phyloP scores from a whole-genome alignment of 2,888 invertebrate genomes.

The Lingula anatina region DNA sequence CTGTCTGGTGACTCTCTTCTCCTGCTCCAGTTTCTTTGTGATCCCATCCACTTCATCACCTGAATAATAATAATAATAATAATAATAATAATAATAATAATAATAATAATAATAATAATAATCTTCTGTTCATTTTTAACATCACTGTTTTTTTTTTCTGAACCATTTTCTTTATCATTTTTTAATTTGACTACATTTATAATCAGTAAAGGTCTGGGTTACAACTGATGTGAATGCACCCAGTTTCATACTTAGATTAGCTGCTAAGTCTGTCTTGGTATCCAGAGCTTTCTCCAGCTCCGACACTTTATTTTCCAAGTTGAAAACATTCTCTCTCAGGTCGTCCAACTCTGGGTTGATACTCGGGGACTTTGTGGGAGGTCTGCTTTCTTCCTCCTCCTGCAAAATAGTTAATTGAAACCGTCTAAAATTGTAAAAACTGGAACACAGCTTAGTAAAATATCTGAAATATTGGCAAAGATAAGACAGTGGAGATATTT shows the following conservation, averaged over 20 bases:
- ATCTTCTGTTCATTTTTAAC: too few species aligned
- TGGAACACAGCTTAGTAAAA: too few species aligned
- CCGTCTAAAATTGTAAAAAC: too few species aligned
- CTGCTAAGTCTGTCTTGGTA: conserved; percentile 28
- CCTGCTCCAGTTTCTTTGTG: conserved; percentile 25
- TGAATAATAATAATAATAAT: conserved; percentile 11
- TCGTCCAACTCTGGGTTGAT: conserved; percentile 32
- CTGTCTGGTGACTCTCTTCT: conserved; percentile 28
- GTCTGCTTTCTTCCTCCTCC: conserved; percentile 17
- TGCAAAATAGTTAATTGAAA: conserved; percentile 7
- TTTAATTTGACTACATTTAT: too few species aligned
- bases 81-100: too few species aligned
- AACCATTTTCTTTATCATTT: too few species aligned
- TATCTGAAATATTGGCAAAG: too few species aligned
- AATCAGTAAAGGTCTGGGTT: too few species aligned
- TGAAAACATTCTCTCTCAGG: conserved; percentile 25
- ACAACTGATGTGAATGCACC: too few species aligned
- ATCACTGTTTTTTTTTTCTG: too few species aligned
- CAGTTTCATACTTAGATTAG: conserved; percentile 18
- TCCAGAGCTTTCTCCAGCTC: conserved; percentile 27
- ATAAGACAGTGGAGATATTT: too few species aligned
- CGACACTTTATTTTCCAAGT: conserved; percentile 22
- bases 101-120: too few species aligned
- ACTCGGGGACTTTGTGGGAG: conserved; percentile 19
- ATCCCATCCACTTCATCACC: conserved; percentile 24